A percentile compares a stretch with the other conserved stretches of the same genome.
Evolutionary conservation across 2,888 invertebrate species (phyloP).

Genomic region (Portevinia maculata): DNA sequence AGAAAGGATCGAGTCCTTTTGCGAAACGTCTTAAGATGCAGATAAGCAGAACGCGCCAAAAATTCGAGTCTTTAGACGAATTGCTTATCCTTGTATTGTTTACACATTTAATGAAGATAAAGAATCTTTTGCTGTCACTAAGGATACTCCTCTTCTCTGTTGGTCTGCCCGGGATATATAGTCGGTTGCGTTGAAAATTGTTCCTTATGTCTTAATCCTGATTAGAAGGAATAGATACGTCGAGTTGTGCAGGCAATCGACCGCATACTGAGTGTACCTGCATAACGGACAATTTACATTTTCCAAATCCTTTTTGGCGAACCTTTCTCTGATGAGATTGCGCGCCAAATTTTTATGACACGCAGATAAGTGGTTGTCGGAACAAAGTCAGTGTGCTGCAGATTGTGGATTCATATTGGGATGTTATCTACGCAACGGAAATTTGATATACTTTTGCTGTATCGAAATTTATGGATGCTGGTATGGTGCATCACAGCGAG

Average conservation of each 20-base stretch:
- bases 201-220: constrained; percentile 61
- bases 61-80: constrained; percentile 6
- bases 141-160: constrained; percentile 39
- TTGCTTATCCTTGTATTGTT: constrained; percentile 68
- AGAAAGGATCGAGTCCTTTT: constrained; percentile 26
- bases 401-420: constrained; percentile 24
- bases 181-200: constrained; percentile 12
- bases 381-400: constrained; percentile 5
- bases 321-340: constrained; percentile 30
- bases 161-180: not conserved
- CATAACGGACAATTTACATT: constrained; percentile 31
- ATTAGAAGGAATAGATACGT: constrained; percentile 59
- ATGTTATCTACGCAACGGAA: constrained; percentile 18
- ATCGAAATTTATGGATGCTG: constrained; percentile 32
- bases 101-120: constrained; percentile 72
- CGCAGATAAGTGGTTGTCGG: constrained; percentile 23
- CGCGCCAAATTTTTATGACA: constrained; percentile 56
- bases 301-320: constrained; percentile 27
- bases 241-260: constrained; percentile 47
- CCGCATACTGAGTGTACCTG: constrained; percentile 68
- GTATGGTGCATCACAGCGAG: not conserved
- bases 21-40: constrained; percentile 57
- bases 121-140: constrained; percentile 66
- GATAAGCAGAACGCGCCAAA: constrained; percentile 67
- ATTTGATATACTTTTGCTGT: constrained; percentile 21